Percentiles rank a stretch among this genome's conserved stretches.
Conservation (phyloP, 1,140 invertebrate genomes). For the Yoshiicerus persimilis region DNA sequence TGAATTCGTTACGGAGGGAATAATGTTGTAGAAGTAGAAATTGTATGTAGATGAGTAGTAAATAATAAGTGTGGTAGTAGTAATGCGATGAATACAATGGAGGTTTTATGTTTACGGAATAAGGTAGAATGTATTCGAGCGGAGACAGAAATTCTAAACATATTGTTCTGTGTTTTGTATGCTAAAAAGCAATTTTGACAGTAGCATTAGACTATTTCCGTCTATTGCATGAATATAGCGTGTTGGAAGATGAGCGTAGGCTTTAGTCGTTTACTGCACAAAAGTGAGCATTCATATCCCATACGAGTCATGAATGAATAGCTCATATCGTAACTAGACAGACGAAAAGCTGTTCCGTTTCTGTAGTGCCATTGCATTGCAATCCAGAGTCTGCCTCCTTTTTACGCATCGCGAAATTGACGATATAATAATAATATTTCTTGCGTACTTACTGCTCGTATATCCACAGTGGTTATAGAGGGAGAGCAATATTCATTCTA, state of each 20-base stretch:
- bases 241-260: neutral
- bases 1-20: no score
- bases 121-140: neutral
- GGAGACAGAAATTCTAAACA: neutral
- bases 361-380: neutral
- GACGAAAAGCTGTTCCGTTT: neutral
- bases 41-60: no score
- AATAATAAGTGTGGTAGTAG: no score
- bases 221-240: neutral
- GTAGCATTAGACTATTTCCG: neutral
- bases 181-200: neutral
- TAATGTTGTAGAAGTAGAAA: no score
- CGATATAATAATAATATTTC: neutral
- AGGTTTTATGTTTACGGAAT: no score
- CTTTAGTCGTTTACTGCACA: neutral
- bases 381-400: neutral
- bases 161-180: neutral
- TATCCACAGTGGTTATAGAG: neutral
- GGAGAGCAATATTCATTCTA: neutral
- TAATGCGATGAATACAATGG: no score
- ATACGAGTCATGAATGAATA: neutral
- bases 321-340: neutral
- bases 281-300: constrained; percentile 12
- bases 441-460: neutral
- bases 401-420: neutral